Evolutionary conservation across 2,888 invertebrate species (phyloP), one percentile per base, ranked within the genome.

Genomic region (Cyaniris semiargus): DNA sequence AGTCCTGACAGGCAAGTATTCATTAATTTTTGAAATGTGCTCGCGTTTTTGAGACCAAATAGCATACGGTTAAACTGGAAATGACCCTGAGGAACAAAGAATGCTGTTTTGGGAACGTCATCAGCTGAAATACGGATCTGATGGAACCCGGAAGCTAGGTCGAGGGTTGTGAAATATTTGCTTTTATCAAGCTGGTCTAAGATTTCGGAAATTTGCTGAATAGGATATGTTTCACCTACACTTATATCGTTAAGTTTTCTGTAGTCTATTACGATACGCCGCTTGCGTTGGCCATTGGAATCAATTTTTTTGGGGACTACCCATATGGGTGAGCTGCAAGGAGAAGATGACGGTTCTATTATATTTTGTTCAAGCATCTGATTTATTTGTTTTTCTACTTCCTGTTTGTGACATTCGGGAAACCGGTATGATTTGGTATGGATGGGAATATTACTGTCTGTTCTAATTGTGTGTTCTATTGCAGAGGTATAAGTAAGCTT

Each of bases 281-380:
- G 27, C 48, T 74, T 74, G 8, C 70, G 58, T 75, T 81, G 75
- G 0, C 81, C 81, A 0, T 79, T 79, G 0, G 82, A 78, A 34
- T 83, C 83, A 1, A 71, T 1, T 80, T 81, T 21, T 80, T 81
- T 15, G 83, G 83, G 5, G 82, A 81, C 6, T 75, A 79, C 83
- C 83, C 21, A 21, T 58, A 58, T 83, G 2, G 82, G 83, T 0
- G 83, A 82, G 1, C 10, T 74, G 4, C 82, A 83, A 0, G 60
- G 60, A 23, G 60, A 23, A 7, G 23, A 60, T 60, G 60, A 58
- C n/a, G 34, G 38, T 18, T 44, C 44, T 44, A 72, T 72, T 34
- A 72, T 38, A n/a, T 72, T 72, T 44, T 72, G 38, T 44, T 72
- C 72, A 15, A 72, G 44, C 74, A 74, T 74, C 23, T 74, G 44